Percentiles rank a stretch among this genome's conserved stretches.
phyloP scores from a whole-genome alignment of 2,113 vertebrate genomes.

The Nyctibius bracteatus region DNA sequence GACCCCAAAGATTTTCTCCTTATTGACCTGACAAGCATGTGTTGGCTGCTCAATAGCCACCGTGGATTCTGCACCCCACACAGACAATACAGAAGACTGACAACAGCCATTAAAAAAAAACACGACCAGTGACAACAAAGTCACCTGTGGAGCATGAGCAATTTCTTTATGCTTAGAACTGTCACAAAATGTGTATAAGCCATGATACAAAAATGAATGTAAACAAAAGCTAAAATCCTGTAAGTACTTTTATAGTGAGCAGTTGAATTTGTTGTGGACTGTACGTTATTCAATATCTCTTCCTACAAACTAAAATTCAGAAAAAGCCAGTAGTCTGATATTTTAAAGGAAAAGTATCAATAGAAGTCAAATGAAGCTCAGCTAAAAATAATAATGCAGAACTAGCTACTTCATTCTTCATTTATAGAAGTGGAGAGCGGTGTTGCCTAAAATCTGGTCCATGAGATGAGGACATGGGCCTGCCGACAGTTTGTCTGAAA shows the following conservation, averaged over 20 bases:
- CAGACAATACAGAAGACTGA: background rate
- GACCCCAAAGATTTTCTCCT: background rate
- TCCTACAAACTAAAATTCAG: background rate
- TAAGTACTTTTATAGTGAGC: background rate
- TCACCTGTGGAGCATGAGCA: background rate
- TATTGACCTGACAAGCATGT: fast-evolving
- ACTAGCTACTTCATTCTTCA: background rate
- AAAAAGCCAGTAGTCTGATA: background rate
- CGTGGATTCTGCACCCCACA: background rate
- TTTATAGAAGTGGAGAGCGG: background rate
- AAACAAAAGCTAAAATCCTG: background rate
- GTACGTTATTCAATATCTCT: background rate
- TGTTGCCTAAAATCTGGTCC: background rate
- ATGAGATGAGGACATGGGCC: background rate
- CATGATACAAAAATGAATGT: background rate
- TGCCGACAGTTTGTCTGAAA: background rate
- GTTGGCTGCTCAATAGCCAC: background rate
- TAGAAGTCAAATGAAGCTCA: background rate
- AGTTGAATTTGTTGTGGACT: background rate
- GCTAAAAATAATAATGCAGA: background rate
- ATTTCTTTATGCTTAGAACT: background rate
- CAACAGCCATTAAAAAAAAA: background rate
- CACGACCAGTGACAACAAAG: background rate
- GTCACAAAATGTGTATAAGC: background rate
- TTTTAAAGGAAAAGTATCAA: background rate